Base-by-base conservation (phyloP, 2,888 invertebrate genomes). In the Arenicola marina region DNA sequence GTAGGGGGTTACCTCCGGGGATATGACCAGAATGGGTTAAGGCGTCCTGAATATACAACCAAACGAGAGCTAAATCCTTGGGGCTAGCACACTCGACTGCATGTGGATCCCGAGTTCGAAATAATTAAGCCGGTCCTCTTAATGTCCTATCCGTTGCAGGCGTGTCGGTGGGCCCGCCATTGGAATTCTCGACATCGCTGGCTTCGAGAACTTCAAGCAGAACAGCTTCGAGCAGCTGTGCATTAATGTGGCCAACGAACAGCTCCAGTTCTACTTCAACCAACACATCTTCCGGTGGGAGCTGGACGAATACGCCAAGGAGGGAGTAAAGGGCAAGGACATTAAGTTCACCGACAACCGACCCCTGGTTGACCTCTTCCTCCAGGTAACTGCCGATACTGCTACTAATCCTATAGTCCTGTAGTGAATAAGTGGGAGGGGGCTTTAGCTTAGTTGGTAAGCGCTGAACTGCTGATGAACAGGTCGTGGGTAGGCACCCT, bases 171-270 rank as follows among this genome's bases (percentile, higher is more conserved):
- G 62, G n/a, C 56, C 61, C 18, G 51, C 63, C 45, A 74, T 81
- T 65, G 77, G 79, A 26, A 75, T 80, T 43, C 70, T 81, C 56
- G 81, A 81, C 66, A 76, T 81, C 18, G 79, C 79, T 68, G 81
- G 81, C 3, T 81, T 81, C 73, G 81, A 81, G 67, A 79, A 81
- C 65, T 77, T 80, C 59, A 60, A 72, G 46, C 61, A 63, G n/a
- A 81, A 81, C 70, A 76, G 78, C 61, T 80, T 80, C 73, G 80
- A 80, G 58, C 72, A 80, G 76, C 73, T 82, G 62, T 81, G 82
- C 63, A 81, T 82, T 48, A 82, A 82, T 67, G 70, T 78, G 53
- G 77, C 82, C 63, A 82, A 82, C 71, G 82, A 82, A 57, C 77
- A 80, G 70, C 74, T 82, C 34, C 82, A 82, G 69, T 69, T 72